phyloP scores from a whole-genome alignment of 2,888 invertebrate genomes.

The Drosophila anomalipes region DNA sequence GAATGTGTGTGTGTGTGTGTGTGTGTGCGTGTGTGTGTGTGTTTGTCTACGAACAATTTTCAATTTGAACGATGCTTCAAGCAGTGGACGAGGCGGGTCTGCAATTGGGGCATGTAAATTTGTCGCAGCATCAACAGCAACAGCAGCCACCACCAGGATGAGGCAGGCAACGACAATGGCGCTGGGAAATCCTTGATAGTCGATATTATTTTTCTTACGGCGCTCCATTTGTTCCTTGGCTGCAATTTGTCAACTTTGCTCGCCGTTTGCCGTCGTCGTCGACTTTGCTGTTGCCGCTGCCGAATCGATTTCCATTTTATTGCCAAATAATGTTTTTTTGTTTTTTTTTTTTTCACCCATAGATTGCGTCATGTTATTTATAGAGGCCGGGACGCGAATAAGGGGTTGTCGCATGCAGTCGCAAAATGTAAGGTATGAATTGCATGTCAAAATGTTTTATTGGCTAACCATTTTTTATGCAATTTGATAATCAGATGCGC shows the following conservation, averaged over 20 bases:
- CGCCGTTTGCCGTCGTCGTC: constrained; percentile 46
- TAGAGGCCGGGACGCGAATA: constrained; percentile 55
- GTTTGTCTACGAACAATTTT: constrained; percentile 63
- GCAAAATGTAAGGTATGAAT: constrained; percentile 74
- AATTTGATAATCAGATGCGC: constrained; percentile 77
- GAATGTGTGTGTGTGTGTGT: constrained; percentile 29
- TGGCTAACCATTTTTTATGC: constrained; percentile 81
- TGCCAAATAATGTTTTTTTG: constrained; percentile 82
- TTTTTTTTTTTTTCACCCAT: constrained; percentile 63
- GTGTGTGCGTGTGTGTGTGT: constrained; percentile 29
- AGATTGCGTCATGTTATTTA: constrained; percentile 84
- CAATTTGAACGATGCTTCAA: constrained; percentile 76
- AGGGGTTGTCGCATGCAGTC: constrained; percentile 33
- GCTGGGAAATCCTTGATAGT: constrained; percentile 75
- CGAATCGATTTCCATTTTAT: constrained; percentile 80
- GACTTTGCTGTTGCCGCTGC: constrained; percentile 29
- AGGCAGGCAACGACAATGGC: constrained; percentile 46
- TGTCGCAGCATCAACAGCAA: constrained; percentile 62
- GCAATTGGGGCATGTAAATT: constrained; percentile 79
- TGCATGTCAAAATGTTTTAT: constrained; percentile 83
- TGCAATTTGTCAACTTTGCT: constrained; percentile 78
- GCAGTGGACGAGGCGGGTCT: constrained; percentile 59
- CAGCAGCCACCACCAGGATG: constrained; percentile 27
- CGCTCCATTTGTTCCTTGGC: constrained; percentile 79
- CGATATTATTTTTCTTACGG: constrained; percentile 80